Base-by-base conservation (phyloP, 92 coral and sea anemone genomes). In the Epizoanthus fatuus region DNA sequence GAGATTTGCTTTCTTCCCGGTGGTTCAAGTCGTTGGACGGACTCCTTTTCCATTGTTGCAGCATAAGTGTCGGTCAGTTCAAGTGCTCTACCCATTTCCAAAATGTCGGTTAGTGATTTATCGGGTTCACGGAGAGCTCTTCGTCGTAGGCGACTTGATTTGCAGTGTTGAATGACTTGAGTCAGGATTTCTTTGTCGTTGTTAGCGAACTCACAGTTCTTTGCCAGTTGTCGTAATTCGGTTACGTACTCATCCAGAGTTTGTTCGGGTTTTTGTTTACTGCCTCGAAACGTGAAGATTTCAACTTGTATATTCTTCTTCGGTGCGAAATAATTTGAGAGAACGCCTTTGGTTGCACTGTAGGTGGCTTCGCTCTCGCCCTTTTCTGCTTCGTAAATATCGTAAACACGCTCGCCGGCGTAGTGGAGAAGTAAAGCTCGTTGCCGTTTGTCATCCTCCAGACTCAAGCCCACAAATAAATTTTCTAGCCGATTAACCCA, bases 101-200 rank as follows among this genome's bases (percentile, higher is more conserved):
- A 6, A 5, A 89, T 81, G 29, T 86, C 86, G 7, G 52, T 44
- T 7, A 87, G 73, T 0, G 90, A 65, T 65, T 87, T 80, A 22
- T 86, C 85, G 17, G 90, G 85, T 67, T 86, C 77, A 35, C 90
- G 69, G 8, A 86, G 71, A n/a, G 90, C 85, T 77, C 80, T 52
- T 52, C 63, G 71, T 4, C 75, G 80, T 37, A 84, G 59, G 55
- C 79, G 53, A n/a, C 79, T 69, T 16, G 73, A 86, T 8, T 66
- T 80, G 75, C 93, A 87, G 45, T 78, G 87, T 66, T 84, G 88
- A 22, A 91, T 80, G 17, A 87, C 84, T 91, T 87, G 89, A 32
- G 79, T 62, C 37, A 72, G 80, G 29, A 86, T 90, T 86, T 90
- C 81, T 17, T 39, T 53, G 54, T 88, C 87, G 3, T 40, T 67